Base-by-base conservation (phyloP, 2,888 invertebrate genomes). In the Ypsolopha sequella region DNA sequence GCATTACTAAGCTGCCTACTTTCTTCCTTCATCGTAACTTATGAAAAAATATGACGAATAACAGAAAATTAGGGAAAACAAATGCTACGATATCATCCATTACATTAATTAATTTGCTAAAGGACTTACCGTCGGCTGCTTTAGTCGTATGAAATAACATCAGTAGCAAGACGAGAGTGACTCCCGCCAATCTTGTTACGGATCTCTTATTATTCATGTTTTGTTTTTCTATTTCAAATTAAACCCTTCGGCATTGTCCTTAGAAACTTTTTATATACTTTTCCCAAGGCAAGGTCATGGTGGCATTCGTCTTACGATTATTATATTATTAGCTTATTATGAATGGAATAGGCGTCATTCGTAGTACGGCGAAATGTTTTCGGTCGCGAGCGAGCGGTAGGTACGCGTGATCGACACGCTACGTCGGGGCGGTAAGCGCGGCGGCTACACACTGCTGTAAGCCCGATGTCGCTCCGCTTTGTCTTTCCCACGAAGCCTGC, bases 41-140 rank as follows among this genome's bases (percentile, higher is more conserved):
- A 2, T 24, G 24, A 24, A 24, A 3, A 24, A 3, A 2, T 24
- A 4, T 3, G 24, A 24, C 24, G 24, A 24, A 4, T 24, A 4
- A 24, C 2, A 24, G 24, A 24, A 24, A 24, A 4, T 24, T 24
- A 3, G 24, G 24, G 24, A 24, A 24, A 24, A 24, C 4, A 24
- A 4, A 24, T 24, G 24, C 24, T 24, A 24, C 4, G 24, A 24
- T 24, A 24, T 24, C 24, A 24, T 24, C 24, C 24, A 24, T 24
- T 24, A 24, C 24, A 24, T 3, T 4, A 24, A 24, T 24, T 24
- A 24, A 24, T 24, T 24, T 24, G 24, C 2, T 24, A 24, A 33
- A 54, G 51, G 57, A 76, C 85, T 85, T 70, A 85, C 85, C 85
- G 63, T 85, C 82, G 24, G 79, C 70, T 56, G 81, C 72, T 52